phyloP scores from a whole-genome alignment of 23 tunicate genomes.

The Botrylloides violaceus region DNA sequence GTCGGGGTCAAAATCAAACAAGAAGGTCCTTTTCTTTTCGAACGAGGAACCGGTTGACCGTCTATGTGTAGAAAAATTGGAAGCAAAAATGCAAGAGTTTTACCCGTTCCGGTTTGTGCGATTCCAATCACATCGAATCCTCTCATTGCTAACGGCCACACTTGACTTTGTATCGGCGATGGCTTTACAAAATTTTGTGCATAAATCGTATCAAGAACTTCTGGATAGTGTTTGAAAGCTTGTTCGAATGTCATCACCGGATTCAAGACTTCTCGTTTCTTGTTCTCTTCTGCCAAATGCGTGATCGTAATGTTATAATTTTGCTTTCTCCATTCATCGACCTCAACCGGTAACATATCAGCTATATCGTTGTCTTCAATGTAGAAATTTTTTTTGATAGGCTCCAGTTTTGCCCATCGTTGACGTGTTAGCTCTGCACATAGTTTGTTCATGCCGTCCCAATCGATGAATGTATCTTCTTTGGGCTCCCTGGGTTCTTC shows the following conservation, averaged over 20 bases:
- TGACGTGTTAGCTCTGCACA: constrained; percentile 19
- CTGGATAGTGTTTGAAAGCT: constrained; percentile 82
- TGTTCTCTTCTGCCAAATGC: constrained; percentile 33
- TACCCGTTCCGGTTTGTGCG: constrained; percentile 99
- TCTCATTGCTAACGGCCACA: constrained; percentile 82
- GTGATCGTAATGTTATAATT: constrained; percentile 45
- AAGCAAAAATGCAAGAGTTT: constrained; percentile 87
- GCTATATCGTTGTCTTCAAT: constrained; percentile 61
- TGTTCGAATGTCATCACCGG: constrained; percentile 79
- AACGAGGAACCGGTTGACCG: constrained; percentile 59
- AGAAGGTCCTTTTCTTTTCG: constrained; percentile 61
- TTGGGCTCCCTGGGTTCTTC: background rate
- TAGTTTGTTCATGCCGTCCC: constrained; percentile 25
- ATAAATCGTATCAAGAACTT: constrained; percentile 39
- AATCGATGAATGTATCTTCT: constrained; percentile 34
- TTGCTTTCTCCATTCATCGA: constrained; percentile 55
- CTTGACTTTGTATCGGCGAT: constrained; percentile 85
- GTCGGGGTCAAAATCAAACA: constrained; percentile 91
- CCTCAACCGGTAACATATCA: constrained; percentile 44
- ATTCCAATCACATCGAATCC: constrained; percentile 95
- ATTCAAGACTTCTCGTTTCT: constrained; percentile 26
- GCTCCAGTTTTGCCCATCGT: constrained; percentile 47
- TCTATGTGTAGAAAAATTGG: constrained; percentile 87
- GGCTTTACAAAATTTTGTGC: constrained; percentile 72
- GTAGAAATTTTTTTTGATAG: constrained; percentile 62